Evolutionary conservation across 2,113 vertebrate species (phyloP).

Genomic region (Cheilinus undulatus): DNA sequence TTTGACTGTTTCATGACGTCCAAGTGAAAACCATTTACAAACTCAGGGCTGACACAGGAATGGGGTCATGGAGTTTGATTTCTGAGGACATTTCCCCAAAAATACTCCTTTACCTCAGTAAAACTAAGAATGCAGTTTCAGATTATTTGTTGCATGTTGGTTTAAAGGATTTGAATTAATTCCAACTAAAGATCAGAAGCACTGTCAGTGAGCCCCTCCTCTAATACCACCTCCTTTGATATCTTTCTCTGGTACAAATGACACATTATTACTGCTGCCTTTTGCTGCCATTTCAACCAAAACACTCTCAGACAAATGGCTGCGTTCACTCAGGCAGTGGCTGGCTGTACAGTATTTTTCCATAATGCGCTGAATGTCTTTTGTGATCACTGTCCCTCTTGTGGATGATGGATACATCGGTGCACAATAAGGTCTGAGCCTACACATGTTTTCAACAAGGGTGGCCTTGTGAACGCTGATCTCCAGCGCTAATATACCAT

Average conservation of each 20-base stretch:
- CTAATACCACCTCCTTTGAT: conserved; percentile 7
- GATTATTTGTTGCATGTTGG: neutral
- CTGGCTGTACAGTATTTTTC: conserved; percentile 69
- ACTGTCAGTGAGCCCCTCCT: neutral
- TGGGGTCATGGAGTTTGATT: neutral
- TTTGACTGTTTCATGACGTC: neutral
- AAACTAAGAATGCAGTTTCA: neutral
- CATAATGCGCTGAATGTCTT: conserved; percentile 52
- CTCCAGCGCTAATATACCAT: conserved; percentile 42
- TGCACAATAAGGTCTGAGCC: conserved; percentile 72
- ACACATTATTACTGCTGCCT: conserved; percentile 30
- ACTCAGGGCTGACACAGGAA: neutral
- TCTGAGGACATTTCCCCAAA: neutral
- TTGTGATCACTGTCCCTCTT: conserved; percentile 66
- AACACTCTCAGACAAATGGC: conserved; percentile 21
- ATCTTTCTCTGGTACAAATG: conserved; percentile 22
- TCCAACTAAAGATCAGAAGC: neutral
- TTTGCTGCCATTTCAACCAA: conserved; percentile 39
- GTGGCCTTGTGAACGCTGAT: conserved; percentile 57
- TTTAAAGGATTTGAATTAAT: conserved; percentile 15
- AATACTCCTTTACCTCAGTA: neutral
- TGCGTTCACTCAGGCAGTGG: conserved; percentile 36
- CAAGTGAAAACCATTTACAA: neutral
- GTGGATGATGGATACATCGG: conserved; percentile 64
- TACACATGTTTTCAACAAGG: conserved; percentile 73